Conservation (phyloP, 2,113 vertebrate genomes). For the Dolichotis patagonum region DNA sequence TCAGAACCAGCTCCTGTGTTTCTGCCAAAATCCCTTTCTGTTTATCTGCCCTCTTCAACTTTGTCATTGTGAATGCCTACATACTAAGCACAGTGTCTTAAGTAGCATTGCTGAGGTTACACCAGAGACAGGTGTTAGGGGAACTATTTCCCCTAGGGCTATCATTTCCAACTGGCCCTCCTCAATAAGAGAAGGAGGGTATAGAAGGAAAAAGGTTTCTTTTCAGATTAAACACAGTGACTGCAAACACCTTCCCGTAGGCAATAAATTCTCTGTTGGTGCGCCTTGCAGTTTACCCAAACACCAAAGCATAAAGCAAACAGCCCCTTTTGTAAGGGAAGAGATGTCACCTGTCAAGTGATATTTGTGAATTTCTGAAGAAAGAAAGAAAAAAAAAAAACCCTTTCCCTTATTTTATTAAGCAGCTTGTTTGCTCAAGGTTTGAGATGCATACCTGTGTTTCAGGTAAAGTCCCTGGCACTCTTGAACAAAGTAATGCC, state of each 20-base stretch:
- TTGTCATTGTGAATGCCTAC: conserved; percentile 78
- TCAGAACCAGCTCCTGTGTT: conserved; percentile 75
- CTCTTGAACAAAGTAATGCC: conserved; percentile 62
- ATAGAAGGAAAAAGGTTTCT: conserved; percentile 88
- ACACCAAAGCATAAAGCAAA: conserved; percentile 88
- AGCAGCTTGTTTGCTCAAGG: conserved; percentile 86
- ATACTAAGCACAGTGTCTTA: conserved; percentile 82
- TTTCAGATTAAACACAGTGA: conserved; percentile 91
- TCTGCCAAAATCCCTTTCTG: conserved; percentile 84
- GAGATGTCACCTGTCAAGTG: conserved; percentile 88
- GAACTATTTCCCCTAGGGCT: conserved; percentile 84
- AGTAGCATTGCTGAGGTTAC: conserved; percentile 85
- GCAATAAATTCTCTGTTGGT: conserved; percentile 88
- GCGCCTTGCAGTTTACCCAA: conserved; percentile 82
- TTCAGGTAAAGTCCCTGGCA: conserved; percentile 76
- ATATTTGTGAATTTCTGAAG: conserved; percentile 87
- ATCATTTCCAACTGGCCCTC: conserved; percentile 76
- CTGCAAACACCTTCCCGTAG: conserved; percentile 91
- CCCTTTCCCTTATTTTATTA: conserved; percentile 85
- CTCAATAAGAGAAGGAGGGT: conserved; percentile 80
- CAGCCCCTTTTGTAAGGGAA: conserved; percentile 83
- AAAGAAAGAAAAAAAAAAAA: conserved; percentile 75
- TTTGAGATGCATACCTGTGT: conserved; percentile 84
- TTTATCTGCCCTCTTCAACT: conserved; percentile 88
- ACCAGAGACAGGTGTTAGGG: conserved; percentile 89